A percentile compares a stretch with the other conserved stretches of the same genome.
phyloP scores from a whole-genome alignment of 2,113 vertebrate species.

The Shinisaurus crocodilurus region DNA sequence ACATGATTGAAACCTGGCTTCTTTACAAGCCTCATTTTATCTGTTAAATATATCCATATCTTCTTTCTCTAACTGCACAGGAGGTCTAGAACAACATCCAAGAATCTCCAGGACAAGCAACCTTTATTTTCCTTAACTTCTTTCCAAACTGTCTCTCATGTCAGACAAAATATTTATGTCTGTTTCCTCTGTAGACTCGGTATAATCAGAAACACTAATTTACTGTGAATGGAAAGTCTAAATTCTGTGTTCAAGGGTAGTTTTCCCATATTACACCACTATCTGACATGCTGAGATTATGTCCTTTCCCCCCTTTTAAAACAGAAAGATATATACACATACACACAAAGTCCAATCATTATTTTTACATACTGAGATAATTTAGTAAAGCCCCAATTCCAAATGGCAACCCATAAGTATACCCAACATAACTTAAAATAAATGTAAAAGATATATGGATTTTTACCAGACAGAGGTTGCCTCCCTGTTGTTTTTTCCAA shows the following conservation, averaged over 20 bases:
- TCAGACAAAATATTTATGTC: constrained; percentile 69
- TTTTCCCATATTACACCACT: constrained; percentile 41
- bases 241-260: constrained; percentile 49
- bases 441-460: background rate
- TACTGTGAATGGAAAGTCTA: constrained; percentile 49
- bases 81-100: constrained; percentile 61
- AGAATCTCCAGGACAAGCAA: constrained; percentile 56
- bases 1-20: constrained; percentile 53
- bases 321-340: background rate
- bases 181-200: constrained; percentile 55
- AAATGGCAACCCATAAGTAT: background rate
- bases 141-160: constrained; percentile 56
- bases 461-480: background rate
- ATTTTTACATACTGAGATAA: constrained; percentile 25
- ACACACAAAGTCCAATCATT: background rate
- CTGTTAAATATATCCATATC: constrained; percentile 57
- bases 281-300: constrained; percentile 25
- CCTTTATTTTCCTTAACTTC: constrained; percentile 61
- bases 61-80: constrained; percentile 58
- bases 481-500: background rate
- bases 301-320: background rate
- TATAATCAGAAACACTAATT: constrained; percentile 45
- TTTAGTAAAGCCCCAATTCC: background rate
- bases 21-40: constrained; percentile 57
- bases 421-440: background rate